Base-by-base conservation (phyloP, 1,140 invertebrate species). In the Calephelis virginiensis region DNA sequence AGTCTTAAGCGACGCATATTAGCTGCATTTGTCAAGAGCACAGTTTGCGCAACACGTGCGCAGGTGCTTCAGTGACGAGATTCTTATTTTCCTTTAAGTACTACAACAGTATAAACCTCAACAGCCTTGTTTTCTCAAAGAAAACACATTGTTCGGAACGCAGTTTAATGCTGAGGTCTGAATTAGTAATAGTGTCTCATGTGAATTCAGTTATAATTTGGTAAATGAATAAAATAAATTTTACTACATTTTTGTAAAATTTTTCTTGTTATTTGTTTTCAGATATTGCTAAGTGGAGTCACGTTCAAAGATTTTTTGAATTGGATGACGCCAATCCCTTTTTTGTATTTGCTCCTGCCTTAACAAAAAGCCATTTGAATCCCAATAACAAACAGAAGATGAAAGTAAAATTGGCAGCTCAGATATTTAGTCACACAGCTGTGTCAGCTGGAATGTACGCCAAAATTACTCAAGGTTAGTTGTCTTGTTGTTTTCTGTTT, bases 211-310 rank as follows among this genome's bases (percentile, higher is more conserved):
- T 17, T 17, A 17, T 17, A 3, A 17, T 17, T 17, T 17, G 17
- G 17, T 17, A 17, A 17, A 17, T 17, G 17, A 17, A 17, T 3
- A 17, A 17, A 17, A 17, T 17, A 17, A 17, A 17, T 17, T 17
- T 17, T 17, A 17, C 17, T 12, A 48, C 5, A n/a, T 10, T 48
- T 12, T 48, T 10, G 47, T 12, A 48, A 48, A 48, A 11, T 48
- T 10, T 12, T 12, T 12, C n/a, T 48, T 47, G 9, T 47, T 47
- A 9, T 8, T 49, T 49, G n/a, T 49, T 49, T 49, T 6, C 48
- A 49, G 48, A 49, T 49, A 49, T 49, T 49, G 48, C 48, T 14
- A 49, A 49, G 48, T 49, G 48, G 48, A 49, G 48, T 13, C 48
- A 49, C 14, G n/a, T 49, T 8, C n/a, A 49, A 14, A 12, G 14